These are phyloP conservation scores for Theocolax elegans DNA, from an alignment of 1,140 invertebrate species.

Conservation along the genomic window DNA sequence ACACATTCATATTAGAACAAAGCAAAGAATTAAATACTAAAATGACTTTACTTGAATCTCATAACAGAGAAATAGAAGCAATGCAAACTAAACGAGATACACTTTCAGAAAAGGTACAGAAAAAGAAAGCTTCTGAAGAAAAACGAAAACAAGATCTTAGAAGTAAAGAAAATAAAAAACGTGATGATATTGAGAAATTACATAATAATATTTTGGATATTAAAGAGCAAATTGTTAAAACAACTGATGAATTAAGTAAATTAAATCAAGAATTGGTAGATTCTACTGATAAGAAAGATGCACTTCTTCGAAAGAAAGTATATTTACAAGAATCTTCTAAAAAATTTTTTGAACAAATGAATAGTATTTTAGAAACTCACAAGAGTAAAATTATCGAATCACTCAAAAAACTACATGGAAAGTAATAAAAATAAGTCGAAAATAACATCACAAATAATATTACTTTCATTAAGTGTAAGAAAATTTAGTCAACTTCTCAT, in stretches of 20 bases:
- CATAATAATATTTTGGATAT: constrained; percentile 45
- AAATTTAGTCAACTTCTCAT: too few relatives aligned
- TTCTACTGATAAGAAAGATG: constrained; percentile 27
- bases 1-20: constrained; percentile 44
- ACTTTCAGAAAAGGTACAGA: constrained; percentile 43
- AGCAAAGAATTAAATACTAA: constrained; percentile 41
- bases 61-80: constrained; percentile 46
- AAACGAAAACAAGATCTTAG: constrained; percentile 45
- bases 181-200: constrained; percentile 48
- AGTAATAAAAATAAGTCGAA: background rate
- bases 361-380: constrained; percentile 47
- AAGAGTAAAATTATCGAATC: constrained; percentile 39
- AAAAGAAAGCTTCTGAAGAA: constrained; percentile 42
- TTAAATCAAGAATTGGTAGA: constrained; percentile 33
- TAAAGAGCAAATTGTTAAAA: constrained; percentile 42
- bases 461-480: background rate
- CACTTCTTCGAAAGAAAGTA: constrained; percentile 31
- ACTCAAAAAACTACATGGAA: too few relatives aligned
- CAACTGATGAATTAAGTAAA: constrained; percentile 46
- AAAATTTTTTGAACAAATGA: constrained; percentile 51
- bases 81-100: constrained; percentile 44
- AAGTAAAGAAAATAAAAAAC: constrained; percentile 46
- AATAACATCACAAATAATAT: too few relatives aligned
- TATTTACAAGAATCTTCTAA: constrained; percentile 47
- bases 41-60: constrained; percentile 34